A percentile compares a stretch with the other conserved stretches of the same genome.
phyloP scores from a whole-genome alignment of 2,113 vertebrate genomes.

The Phrynosoma blainvillii region DNA sequence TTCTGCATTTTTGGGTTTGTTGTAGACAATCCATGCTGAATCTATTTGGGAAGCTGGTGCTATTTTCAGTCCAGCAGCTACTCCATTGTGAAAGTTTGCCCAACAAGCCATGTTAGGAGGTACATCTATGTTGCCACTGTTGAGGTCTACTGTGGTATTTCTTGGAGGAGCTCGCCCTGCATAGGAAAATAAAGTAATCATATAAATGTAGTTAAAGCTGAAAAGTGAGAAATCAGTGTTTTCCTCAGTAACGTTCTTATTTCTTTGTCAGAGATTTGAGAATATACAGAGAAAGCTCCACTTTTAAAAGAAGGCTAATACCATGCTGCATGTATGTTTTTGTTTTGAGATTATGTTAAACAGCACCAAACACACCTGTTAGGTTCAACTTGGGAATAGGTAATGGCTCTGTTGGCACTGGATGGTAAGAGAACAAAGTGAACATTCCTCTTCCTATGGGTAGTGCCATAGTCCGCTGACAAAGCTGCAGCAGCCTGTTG shows the following conservation, averaged over 20 bases:
- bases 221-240: not conserved
- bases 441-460: constrained; percentile 96
- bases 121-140: constrained; percentile 96
- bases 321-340: not conserved
- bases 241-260: not conserved
- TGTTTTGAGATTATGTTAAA: not conserved
- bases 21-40: constrained; percentile 98
- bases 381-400: constrained; percentile 96
- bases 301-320: not conserved
- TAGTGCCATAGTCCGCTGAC: constrained; percentile 95
- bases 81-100: constrained; percentile 97
- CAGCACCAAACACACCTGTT: constrained; percentile 80
- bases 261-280: not conserved
- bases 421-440: constrained; percentile 95
- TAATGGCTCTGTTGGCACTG: constrained; percentile 93
- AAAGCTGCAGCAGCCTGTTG: constrained; percentile 89
- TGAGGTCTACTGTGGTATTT: constrained; percentile 94
- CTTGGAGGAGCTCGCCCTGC: constrained; percentile 92
- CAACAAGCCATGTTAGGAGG: constrained; percentile 98
- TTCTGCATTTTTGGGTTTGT: constrained; percentile 94
- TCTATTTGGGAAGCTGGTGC: constrained; percentile 96
- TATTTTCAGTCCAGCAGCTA: constrained; percentile 94
- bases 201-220: not conserved
- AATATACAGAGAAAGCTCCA: not conserved
- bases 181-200: not conserved